These are phyloP conservation scores for Epinephelus lanceolatus DNA, from an alignment of 2,113 vertebrate species.

Conservation along the genomic window DNA sequence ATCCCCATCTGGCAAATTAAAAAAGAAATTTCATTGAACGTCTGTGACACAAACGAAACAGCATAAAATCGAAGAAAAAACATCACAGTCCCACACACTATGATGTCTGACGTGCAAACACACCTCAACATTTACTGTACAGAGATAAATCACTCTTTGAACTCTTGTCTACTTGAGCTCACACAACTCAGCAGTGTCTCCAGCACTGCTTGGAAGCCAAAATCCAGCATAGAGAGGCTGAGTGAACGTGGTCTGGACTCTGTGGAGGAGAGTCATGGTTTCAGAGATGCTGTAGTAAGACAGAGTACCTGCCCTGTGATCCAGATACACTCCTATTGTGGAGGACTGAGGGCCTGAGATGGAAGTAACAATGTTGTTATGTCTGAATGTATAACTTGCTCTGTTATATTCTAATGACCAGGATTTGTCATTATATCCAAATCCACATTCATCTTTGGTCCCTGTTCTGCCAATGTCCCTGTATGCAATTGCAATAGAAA, in stretches of 20 bases:
- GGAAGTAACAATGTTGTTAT: accelerated
- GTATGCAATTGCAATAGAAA: background rate
- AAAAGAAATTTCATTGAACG: background rate
- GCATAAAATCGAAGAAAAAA: too few relatives aligned
- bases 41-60: too few relatives aligned
- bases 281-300: constrained; percentile 9
- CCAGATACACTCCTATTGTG: constrained; percentile 29
- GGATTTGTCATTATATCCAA: background rate
- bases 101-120: background rate
- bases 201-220: accelerated
- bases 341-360: constrained; percentile 25
- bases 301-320: constrained; percentile 17
- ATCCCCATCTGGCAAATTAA: too few relatives aligned
- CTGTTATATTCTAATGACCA: accelerated
- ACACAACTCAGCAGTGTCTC: constrained; percentile 10
- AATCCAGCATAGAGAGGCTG: constrained; percentile 36
- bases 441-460: accelerated
- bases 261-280: constrained; percentile 40
- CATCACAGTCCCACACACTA: background rate
- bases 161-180: background rate
- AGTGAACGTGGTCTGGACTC: constrained; percentile 34
- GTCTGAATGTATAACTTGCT: background rate
- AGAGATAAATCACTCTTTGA: background rate
- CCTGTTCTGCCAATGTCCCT: constrained; percentile 26
- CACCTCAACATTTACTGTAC: background rate